Percentiles rank a stretch among this genome's conserved stretches.
These are phyloP conservation scores for Psylliodes chrysocephalus DNA, from an alignment of 2,888 invertebrate species.

Conservation along the genomic window DNA sequence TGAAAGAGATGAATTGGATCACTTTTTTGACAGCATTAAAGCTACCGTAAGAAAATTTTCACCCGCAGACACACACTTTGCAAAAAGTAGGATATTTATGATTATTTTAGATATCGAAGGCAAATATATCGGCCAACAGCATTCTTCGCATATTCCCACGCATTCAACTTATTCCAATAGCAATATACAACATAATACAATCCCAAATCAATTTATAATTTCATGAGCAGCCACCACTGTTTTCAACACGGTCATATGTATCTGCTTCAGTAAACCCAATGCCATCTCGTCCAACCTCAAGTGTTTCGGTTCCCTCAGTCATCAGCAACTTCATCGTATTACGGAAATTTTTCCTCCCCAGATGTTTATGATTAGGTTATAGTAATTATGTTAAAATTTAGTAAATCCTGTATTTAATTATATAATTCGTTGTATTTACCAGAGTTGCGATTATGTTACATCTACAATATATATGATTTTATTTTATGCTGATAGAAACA, in stretches of 20 bases:
- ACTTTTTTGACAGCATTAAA: constrained; percentile 14
- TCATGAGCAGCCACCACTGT: constrained; percentile 14
- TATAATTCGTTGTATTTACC: constrained; percentile 18
- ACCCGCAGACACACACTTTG: constrained; percentile 11
- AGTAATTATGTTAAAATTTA: no score
- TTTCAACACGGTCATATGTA: constrained; percentile 2
- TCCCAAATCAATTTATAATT: constrained; percentile 12
- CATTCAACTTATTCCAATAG: constrained; percentile 6
- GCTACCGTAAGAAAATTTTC: constrained; percentile 19
- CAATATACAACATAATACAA: constrained; percentile 7
- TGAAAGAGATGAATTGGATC: constrained; percentile 18
- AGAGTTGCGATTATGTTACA: constrained; percentile 4
- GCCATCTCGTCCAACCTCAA: constrained; percentile 15
- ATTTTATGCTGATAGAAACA: not conserved
- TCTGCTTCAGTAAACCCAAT: constrained; percentile 10
- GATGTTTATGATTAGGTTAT: constrained; percentile 6
- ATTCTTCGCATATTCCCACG: constrained; percentile 11
- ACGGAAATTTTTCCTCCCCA: constrained; percentile 12
- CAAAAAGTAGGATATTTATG: constrained; percentile 8
- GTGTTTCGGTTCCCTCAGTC: no score
- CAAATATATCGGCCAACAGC: constrained; percentile 8
- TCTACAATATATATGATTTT: not conserved
- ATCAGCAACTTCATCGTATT: constrained; percentile 14
- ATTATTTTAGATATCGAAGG: no score
- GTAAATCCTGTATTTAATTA: constrained; percentile 16